Conservation (phyloP, 2,888 invertebrate genomes). For the Andrena chrysosceles region DNA sequence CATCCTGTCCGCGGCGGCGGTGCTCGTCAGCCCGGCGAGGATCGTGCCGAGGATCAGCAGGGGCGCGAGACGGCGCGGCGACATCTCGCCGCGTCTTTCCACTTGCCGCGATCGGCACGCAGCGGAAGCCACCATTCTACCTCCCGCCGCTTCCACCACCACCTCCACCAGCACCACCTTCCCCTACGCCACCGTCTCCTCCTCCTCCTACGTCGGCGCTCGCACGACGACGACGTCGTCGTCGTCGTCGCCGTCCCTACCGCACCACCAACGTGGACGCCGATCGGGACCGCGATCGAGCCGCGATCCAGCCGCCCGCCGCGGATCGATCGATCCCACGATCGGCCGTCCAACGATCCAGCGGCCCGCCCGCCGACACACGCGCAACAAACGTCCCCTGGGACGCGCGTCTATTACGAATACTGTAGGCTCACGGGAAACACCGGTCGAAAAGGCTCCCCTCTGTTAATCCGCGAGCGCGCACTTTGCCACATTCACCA, state of each 20-base stretch:
- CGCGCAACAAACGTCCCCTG: no score
- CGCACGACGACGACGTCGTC: conserved; percentile 61
- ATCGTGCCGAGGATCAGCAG: conserved; percentile 63
- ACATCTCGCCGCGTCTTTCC: conserved; percentile 67
- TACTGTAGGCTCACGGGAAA: no score
- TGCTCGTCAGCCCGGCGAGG: conserved; percentile 60
- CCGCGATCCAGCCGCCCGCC: conserved; percentile 28
- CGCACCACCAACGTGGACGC: conserved; percentile 62
- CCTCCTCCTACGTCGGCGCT: conserved; percentile 60
- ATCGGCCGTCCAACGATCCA: no score
- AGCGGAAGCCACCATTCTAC: conserved; percentile 61
- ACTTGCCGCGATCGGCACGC: conserved; percentile 50
- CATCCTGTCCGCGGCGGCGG: conserved; percentile 77
- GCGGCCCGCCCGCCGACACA: no score
- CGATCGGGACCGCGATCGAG: conserved; percentile 51
- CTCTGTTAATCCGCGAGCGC: no score
- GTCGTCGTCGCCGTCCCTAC: conserved; percentile 59
- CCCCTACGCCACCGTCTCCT: conserved; percentile 59
- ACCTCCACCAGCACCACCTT: conserved; percentile 64
- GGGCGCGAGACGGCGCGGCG: conserved; percentile 59
- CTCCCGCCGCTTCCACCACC: conserved; percentile 61
- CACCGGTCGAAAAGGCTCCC: no score
- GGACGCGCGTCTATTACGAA: no score
- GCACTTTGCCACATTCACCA: no score
- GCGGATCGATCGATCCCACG: conserved; percentile 30